These are phyloP conservation scores for Tyria jacobaeae DNA, from an alignment of 2,888 invertebrate species.

Conservation along the genomic window DNA sequence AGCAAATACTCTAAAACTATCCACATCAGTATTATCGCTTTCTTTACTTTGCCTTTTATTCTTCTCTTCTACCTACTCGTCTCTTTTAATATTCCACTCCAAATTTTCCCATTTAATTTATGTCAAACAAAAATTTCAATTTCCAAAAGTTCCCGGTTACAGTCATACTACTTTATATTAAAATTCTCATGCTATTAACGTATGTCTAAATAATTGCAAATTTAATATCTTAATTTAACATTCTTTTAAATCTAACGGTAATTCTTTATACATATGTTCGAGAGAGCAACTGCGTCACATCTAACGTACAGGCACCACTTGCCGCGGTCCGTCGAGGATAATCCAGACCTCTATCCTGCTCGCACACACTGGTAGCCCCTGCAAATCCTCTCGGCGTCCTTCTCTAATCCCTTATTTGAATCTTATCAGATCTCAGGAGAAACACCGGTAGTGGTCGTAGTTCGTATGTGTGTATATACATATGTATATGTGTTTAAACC, in stretches of 20 bases:
- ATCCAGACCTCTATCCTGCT: constrained; percentile 76
- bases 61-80: no score
- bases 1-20: no score
- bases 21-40: no score
- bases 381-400: constrained; percentile 81
- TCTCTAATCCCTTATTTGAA: constrained; percentile 87
- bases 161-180: no score
- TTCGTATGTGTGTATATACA: constrained; percentile 76
- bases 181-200: not conserved
- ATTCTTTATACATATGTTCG: constrained; percentile 57
- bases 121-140: no score
- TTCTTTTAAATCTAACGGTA: constrained; percentile 55
- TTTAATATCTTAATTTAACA: constrained; percentile 47
- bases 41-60: no score
- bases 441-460: constrained; percentile 79
- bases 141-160: no score
- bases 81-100: no score
- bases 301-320: constrained; percentile 66
- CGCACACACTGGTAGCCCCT: constrained; percentile 63
- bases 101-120: no score
- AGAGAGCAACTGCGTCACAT: constrained; percentile 54
- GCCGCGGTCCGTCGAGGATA: constrained; percentile 80
- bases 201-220: not conserved
- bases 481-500: constrained; percentile 65
- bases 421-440: constrained; percentile 87